phyloP scores from a whole-genome alignment of 2,797 vertebrate species.

The Acrossocheilus wenchowensis region DNA sequence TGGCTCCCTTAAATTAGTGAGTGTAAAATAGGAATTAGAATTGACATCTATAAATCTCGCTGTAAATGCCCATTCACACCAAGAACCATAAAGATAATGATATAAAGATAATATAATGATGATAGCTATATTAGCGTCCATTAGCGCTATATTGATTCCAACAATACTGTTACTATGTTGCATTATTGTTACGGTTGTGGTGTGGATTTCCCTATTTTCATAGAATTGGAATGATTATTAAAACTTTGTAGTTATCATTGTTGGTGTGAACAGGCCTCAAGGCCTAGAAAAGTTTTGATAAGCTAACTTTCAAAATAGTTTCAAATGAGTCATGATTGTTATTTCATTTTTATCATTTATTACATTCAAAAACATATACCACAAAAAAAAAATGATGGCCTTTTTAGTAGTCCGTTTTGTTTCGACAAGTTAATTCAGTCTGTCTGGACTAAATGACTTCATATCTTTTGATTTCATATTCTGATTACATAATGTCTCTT shows the following conservation, averaged over 20 bases:
- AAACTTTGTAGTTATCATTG: background rate
- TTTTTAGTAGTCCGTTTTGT: background rate
- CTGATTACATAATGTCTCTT: background rate
- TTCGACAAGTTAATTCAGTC: background rate
- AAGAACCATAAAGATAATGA: background rate
- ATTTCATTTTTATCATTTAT: background rate
- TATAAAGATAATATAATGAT: background rate
- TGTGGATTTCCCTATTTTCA: background rate
- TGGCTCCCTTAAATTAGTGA: too few relatives aligned
- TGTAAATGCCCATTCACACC: background rate
- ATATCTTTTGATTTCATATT: background rate
- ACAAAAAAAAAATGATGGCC: background rate
- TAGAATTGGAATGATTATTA: too few relatives aligned
- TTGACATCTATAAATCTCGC: background rate
- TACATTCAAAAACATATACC: background rate
- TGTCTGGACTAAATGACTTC: background rate
- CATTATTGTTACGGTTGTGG: background rate
- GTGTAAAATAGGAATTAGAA: background rate
- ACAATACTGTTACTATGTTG: background rate
- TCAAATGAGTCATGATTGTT: background rate
- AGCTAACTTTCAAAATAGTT: background rate
- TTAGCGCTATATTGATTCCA: background rate
- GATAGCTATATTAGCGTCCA: background rate
- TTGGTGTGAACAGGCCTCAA: background rate
- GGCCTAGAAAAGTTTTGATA: background rate